A percentile compares a stretch with the other conserved stretches of the same genome.
These are phyloP conservation scores for Grantiella picta DNA, from an alignment of 2,113 vertebrate species.

Conservation along the genomic window DNA sequence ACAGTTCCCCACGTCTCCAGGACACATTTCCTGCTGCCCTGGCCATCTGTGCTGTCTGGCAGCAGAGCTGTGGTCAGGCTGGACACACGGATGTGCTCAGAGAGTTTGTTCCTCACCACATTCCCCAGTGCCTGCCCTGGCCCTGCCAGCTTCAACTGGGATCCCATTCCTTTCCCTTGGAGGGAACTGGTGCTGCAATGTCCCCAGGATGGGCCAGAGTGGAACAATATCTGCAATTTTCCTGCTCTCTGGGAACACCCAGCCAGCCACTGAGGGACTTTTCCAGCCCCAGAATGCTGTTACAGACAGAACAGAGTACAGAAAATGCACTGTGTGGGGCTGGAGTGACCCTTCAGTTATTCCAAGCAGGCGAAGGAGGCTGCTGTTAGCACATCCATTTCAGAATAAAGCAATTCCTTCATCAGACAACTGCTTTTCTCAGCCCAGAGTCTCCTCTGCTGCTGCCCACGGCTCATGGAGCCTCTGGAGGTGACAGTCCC, in stretches of 20 bases:
- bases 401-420: neutral
- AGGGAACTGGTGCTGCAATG: neutral
- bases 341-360: neutral
- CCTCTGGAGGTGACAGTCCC: neutral
- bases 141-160: accelerated
- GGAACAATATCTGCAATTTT: accelerated
- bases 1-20: neutral
- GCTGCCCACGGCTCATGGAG: neutral
- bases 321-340: neutral
- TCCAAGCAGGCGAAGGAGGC: neutral
- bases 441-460: neutral
- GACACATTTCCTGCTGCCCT: neutral
- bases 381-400: neutral
- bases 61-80: neutral
- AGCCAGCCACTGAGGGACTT: neutral
- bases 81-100: accelerated
- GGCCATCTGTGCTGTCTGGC: neutral
- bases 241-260: neutral
- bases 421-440: neutral
- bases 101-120: accelerated
- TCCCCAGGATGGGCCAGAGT: neutral
- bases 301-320: neutral
- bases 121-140: accelerated
- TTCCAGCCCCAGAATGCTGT: neutral
- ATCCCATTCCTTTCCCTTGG: neutral